Evolutionary conservation across 1,140 invertebrate species (phyloP), one percentile per base, ranked within the genome.

Genomic region (Zaprionus gabonicus): DNA sequence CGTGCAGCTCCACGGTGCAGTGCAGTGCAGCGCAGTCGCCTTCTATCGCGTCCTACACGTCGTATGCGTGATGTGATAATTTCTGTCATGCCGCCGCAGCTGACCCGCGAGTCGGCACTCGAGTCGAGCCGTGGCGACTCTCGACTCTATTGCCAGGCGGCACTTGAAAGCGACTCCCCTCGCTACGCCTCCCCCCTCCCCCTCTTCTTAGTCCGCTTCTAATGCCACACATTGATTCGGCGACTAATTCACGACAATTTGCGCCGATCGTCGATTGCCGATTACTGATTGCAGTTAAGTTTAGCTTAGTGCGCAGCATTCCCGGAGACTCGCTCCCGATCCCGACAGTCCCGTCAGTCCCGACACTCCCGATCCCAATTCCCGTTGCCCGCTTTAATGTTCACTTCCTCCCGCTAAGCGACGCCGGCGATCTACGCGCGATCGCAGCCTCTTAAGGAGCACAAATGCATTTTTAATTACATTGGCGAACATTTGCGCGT

Each of bases 1-100:
- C 85, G 86, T 90, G 84, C 77, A 78, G 44, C 70, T 44, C 60
- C 34, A 53, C 5, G 57, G 67, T 69, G 49, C 34, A 17, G 31
- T 31, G 27, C 20, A 23, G 17, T 23, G 23, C 15, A 4, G 25
- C 49, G 13, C 46, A 51, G 46, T 51, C 12, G 46, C 46, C 17
- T 25, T 36, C 41, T 38, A 36, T 36, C 77, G 80, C 80, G 80
- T 87, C 84, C 80, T 83, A 87, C 81, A 88, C 78, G 84, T 80
- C 85, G 85, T 90, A 90, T 90, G 85, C 80, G 85, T 85, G 82
- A 90, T 90, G 85, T 90, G 85, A 90, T 82, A 85, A 88, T 90
- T 90, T 85, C 75, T 75, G 76, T 59, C 67, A 57, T 66, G 60
- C 28, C 41, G 41, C n/a, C 41, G 41, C 41, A 46, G 41, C 41